These are phyloP conservation scores for Tadarida brasiliensis DNA, from an alignment of 2,797 vertebrate species.

Conservation along the genomic window DNA sequence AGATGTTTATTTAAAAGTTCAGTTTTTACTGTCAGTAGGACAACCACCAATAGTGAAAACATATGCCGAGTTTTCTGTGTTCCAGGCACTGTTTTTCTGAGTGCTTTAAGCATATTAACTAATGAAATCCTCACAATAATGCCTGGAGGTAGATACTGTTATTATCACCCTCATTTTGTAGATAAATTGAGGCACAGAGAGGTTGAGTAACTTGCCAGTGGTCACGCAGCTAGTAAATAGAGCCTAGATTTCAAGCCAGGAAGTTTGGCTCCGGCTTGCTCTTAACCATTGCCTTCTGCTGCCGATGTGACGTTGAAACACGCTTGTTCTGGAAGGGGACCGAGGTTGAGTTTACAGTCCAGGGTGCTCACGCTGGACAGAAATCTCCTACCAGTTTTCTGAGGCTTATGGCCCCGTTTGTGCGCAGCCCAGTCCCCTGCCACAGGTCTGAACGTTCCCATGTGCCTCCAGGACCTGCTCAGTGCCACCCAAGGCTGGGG, in stretches of 20 bases:
- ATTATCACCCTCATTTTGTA: not conserved
- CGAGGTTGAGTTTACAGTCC: not conserved
- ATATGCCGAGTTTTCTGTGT: not conserved
- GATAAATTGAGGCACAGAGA: not conserved
- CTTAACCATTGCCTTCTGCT: not conserved
- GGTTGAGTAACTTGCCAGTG: not conserved
- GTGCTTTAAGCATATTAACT: not conserved
- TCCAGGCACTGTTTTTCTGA: not conserved
- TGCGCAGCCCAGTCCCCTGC: not conserved
- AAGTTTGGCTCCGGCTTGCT: not conserved
- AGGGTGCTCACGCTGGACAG: not conserved
- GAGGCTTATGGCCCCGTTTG: not conserved
- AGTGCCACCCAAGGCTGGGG: fast-evolving
- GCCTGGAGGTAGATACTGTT: not conserved
- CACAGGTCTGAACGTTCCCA: fast-evolving
- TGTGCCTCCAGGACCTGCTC: too few species aligned
- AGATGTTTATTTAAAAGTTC: not conserved
- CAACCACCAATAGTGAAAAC: not conserved
- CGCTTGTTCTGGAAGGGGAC: not conserved
- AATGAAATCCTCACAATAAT: not conserved
- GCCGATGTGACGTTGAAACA: not conserved
- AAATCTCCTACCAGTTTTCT: not conserved
- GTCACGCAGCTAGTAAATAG: not conserved
- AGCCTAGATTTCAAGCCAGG: not conserved
- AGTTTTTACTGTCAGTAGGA: not conserved